Evolutionary conservation across 2,888 invertebrate species (phyloP).

Genomic region (Mylabris sibirica): DNA sequence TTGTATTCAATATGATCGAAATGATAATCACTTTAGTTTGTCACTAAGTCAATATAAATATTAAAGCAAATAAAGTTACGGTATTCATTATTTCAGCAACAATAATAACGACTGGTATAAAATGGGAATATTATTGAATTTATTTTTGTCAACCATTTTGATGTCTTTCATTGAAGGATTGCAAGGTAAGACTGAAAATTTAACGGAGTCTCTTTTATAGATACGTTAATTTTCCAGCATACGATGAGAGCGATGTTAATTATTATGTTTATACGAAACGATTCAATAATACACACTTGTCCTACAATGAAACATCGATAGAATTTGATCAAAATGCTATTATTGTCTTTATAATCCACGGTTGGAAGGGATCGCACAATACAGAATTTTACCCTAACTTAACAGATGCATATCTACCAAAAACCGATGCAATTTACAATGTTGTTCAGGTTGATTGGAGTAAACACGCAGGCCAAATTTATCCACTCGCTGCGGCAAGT

Average conservation of each 20-base stretch:
- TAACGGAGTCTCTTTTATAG: neutral
- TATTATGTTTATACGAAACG: neutral
- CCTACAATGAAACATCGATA: neutral
- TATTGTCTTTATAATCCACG: conserved; percentile 35
- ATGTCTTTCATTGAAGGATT: neutral
- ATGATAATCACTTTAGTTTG: neutral
- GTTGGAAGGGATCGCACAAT: conserved; percentile 25
- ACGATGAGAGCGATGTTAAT: conserved; percentile 9
- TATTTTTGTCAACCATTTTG: neutral
- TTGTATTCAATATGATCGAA: neutral
- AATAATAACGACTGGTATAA: no score
- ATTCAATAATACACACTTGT: conserved; percentile 12
- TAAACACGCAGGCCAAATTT: conserved; percentile 18
- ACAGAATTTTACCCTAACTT: conserved; percentile 28
- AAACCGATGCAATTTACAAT: neutral
- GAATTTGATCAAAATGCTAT: conserved; percentile 11
- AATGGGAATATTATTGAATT: neutral
- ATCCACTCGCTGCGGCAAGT: conserved; percentile 18
- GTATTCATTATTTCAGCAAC: neutral
- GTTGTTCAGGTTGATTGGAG: conserved; percentile 35
- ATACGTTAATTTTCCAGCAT: neutral
- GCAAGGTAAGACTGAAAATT: neutral
- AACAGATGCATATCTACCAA: conserved; percentile 22
- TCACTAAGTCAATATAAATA: neutral
- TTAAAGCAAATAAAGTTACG: neutral